phyloP scores from a whole-genome alignment of 2,113 vertebrate species.

The Blennius ocellaris region DNA sequence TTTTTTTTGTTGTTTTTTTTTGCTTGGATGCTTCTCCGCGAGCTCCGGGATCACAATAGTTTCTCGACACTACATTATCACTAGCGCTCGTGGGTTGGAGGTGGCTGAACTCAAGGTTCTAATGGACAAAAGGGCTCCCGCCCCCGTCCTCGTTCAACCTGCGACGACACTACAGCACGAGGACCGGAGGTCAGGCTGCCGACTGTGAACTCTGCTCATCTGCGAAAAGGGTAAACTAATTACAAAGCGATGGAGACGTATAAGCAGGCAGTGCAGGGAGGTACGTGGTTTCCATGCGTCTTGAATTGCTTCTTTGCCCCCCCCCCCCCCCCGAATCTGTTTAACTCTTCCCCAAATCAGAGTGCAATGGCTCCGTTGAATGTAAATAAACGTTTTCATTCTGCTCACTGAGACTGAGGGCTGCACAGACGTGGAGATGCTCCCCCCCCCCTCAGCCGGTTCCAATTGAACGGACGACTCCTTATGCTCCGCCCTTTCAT shows the following conservation, averaged over 20 bases:
- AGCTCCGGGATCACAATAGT: not conserved
- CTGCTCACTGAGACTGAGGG: constrained; percentile 61
- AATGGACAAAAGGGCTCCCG: constrained; percentile 64
- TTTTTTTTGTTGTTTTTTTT: constrained; percentile 10
- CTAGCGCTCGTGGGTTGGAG: constrained; percentile 32
- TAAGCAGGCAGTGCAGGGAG: constrained; percentile 46
- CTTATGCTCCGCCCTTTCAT: constrained; percentile 14
- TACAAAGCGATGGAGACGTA: constrained; percentile 29
- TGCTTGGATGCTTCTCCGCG: constrained; percentile 1
- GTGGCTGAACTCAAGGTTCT: constrained; percentile 46
- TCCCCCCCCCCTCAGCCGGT: too few relatives aligned
- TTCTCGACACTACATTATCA: constrained; percentile 49
- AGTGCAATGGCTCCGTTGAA: constrained; percentile 71
- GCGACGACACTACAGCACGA: constrained; percentile 59
- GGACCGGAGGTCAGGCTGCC: constrained; percentile 29
- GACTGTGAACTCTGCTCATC: constrained; percentile 41
- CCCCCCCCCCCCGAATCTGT: not conserved
- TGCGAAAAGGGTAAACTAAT: constrained; percentile 41
- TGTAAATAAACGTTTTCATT: constrained; percentile 74
- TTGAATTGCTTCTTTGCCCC: constrained; percentile 12
- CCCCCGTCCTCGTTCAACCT: constrained; percentile 47
- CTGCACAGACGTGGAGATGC: too few relatives aligned
- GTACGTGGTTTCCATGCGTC: constrained; percentile 41
- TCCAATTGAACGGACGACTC: too few relatives aligned
- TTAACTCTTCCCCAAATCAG: constrained; percentile 40